These are phyloP conservation scores for Polyploca ridens DNA, from an alignment of 2,888 invertebrate species.

Conservation along the genomic window DNA sequence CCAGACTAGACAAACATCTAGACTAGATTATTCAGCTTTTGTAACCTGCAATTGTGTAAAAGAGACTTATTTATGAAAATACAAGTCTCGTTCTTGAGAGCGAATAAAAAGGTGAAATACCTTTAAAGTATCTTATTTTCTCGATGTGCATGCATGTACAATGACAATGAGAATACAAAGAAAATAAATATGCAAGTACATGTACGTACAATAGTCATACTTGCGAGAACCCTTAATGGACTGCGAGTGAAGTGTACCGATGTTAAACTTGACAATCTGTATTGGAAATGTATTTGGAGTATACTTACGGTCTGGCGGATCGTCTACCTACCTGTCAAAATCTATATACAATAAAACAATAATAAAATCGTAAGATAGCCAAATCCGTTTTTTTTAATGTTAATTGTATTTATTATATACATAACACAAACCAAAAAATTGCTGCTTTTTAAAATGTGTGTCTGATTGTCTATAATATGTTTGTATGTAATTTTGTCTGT, in stretches of 20 bases:
- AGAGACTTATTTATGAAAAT: conserved; percentile 12
- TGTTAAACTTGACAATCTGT: background rate
- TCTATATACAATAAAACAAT: too few relatives aligned
- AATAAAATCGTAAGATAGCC: too few relatives aligned
- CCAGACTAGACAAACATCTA: background rate
- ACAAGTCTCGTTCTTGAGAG: conserved; percentile 22
- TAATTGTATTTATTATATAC: too few relatives aligned
- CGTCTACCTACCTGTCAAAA: too few relatives aligned
- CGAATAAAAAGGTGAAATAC: conserved; percentile 46
- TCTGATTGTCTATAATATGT: too few relatives aligned
- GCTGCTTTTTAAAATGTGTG: too few relatives aligned
- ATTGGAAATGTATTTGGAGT: too few relatives aligned
- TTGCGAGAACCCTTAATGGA: background rate
- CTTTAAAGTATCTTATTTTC: conserved; percentile 44
- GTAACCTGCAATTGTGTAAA: background rate
- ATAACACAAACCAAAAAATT: too few relatives aligned
- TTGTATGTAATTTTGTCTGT: too few relatives aligned
- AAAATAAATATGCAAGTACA: conserved; percentile 7
- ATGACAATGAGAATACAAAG: conserved; percentile 3
- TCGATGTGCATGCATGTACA: conserved; percentile 21
- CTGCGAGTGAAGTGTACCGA: background rate
- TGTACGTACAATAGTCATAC: background rate
- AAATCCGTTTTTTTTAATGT: too few relatives aligned
- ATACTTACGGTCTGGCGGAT: too few relatives aligned
- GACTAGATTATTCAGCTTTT: background rate